Percentiles rank a stretch among this genome's conserved stretches.
phyloP scores from a whole-genome alignment of 1,140 invertebrate species.

The Formica exsecta region DNA sequence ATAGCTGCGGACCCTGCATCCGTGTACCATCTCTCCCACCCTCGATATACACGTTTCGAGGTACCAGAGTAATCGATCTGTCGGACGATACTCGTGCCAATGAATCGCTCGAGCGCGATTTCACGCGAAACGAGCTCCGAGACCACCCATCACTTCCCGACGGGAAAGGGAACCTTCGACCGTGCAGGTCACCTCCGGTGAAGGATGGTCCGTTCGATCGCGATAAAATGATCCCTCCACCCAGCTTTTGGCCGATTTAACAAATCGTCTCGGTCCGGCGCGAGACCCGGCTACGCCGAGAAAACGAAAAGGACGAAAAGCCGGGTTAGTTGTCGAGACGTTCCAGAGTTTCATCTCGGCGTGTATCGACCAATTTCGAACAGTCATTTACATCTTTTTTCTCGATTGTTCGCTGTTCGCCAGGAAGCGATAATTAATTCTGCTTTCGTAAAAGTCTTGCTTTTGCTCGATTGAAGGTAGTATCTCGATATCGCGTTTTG shows the following conservation, averaged over 20 bases:
- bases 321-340: neutral
- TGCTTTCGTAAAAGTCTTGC: neutral
- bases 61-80: conserved; percentile 80
- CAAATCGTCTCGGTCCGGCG: conserved; percentile 72
- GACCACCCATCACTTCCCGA: conserved; percentile 70
- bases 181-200: conserved; percentile 65
- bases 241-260: conserved; percentile 77
- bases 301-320: conserved; percentile 30
- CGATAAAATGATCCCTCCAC: conserved; percentile 79
- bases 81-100: conserved; percentile 78
- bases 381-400: neutral
- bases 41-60: conserved; percentile 59
- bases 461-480: neutral
- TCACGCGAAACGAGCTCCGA: conserved; percentile 69
- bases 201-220: conserved; percentile 80
- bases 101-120: conserved; percentile 80
- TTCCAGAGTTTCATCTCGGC: neutral
- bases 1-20: conserved; percentile 55
- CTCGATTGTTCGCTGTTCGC: neutral
- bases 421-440: neutral
- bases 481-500: neutral
- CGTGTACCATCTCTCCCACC: conserved; percentile 48
- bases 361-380: neutral
- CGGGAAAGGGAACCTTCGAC: conserved; percentile 55
- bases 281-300: conserved; percentile 36